These are phyloP conservation scores for Bombylius discolor DNA, from an alignment of 2,888 invertebrate species.

Conservation along the genomic window DNA sequence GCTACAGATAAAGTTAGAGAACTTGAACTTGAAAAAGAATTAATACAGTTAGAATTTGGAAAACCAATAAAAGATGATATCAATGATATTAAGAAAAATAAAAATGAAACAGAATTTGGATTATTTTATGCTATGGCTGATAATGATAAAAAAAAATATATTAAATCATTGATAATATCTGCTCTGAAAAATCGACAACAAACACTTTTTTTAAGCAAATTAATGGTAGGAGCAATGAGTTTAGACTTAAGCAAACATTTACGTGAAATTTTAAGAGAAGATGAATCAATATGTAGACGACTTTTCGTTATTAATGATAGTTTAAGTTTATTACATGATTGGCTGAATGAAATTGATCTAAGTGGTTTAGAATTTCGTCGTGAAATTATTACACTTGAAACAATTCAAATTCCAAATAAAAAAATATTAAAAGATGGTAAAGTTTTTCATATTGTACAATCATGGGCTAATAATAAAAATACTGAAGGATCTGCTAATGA, in stretches of 20 bases:
- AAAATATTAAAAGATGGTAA: slow-evolving; percentile 87
- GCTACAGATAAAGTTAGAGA: too few species aligned
- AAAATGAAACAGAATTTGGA: slow-evolving; percentile 12
- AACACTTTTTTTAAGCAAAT: slow-evolving; percentile 74
- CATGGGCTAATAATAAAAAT: slow-evolving; percentile 50
- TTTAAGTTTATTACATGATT: slow-evolving; percentile 75
- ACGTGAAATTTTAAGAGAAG: slow-evolving; percentile 62
- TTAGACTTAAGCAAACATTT: slow-evolving; percentile 60
- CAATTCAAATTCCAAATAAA: slow-evolving; percentile 84
- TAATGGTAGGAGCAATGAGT: slow-evolving; percentile 86
- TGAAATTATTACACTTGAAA: slow-evolving; percentile 64
- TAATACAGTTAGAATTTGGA: too few species aligned
- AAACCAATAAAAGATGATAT: too few species aligned
- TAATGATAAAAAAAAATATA: slow-evolving; percentile 68
- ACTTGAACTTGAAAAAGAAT: too few species aligned
- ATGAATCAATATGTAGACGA: slow-evolving; percentile 68
- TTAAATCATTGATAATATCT: slow-evolving; percentile 60
- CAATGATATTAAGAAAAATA: slow-evolving; percentile 33
- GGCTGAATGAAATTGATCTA: slow-evolving; percentile 64
- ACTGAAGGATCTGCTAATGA: slow-evolving; percentile 12
- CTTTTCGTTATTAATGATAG: slow-evolving; percentile 92
- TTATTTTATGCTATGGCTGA: slow-evolving; percentile 40
- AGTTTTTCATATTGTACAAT: slow-evolving; percentile 69
- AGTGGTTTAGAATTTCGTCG: slow-evolving; percentile 46
- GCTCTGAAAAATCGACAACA: slow-evolving; percentile 83